Conservation (phyloP, 2,797 vertebrate species). For the Limosa lapponica region DNA sequence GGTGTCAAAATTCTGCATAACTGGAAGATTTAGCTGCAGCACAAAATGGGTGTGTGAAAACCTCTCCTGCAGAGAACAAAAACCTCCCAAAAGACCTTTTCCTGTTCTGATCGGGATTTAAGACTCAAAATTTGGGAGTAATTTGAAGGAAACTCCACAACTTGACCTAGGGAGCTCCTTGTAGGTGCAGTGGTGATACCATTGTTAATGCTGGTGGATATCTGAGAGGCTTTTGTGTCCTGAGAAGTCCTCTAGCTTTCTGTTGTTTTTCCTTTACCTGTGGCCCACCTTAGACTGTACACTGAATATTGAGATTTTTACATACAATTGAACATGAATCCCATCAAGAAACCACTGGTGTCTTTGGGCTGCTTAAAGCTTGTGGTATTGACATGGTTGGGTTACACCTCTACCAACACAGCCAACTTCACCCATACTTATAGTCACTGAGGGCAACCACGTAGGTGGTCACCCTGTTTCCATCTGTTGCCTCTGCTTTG, state of each 20-base stretch:
- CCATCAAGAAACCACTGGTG: background rate
- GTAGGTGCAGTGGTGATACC: background rate
- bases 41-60: background rate
- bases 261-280: background rate
- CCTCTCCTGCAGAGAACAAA: background rate
- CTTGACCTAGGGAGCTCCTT: background rate
- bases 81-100: background rate
- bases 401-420: background rate
- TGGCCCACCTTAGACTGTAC: background rate
- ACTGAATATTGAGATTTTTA: background rate
- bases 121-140: background rate
- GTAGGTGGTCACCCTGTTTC: background rate
- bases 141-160: background rate
- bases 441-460: background rate
- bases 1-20: background rate
- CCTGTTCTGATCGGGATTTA: background rate
- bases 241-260: background rate
- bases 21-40: background rate
- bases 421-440: background rate
- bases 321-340: rapidly evolving
- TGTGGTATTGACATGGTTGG: background rate
- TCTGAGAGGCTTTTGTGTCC: background rate
- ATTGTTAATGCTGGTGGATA: background rate
- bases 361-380: background rate
- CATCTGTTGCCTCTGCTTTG: background rate